Evolutionary conservation across 2,113 vertebrate species (phyloP), one percentile per base, ranked within the genome.

Genomic region (Probosciger aterrimus): DNA sequence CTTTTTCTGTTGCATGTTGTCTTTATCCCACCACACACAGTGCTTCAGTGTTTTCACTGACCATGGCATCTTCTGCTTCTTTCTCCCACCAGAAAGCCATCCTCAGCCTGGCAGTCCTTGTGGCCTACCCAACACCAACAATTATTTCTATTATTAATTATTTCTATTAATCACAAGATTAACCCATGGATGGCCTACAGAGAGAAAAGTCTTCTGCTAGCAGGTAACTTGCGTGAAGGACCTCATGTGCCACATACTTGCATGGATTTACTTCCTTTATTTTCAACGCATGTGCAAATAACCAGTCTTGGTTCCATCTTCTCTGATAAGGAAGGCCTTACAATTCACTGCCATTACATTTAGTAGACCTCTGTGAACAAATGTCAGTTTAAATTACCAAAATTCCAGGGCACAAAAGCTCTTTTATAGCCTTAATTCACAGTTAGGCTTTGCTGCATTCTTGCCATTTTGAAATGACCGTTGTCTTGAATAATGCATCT

Each of bases 391-490:
- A 68, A 94, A 92, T 82, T 86, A 91, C 9, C 92, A 79, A 41
- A 81, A 88, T 94, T 93, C 49, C 76, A 82, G 30, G 47, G 44
- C 74, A 96, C 86, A 94, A 93, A 91, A 90, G 77, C 39, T 92
- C 85, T 88, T 93, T 93, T 73, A 83, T 57, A 71, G 9, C 15
- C 11, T 86, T 78, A 16, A 43, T 93, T 91, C 52, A 79, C 59
- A 76, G 63, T 9, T 64, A 30, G 22, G 23, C 62, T 93, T 63
- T 82, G 25, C 46, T 90, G 79, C 71, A 67, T 93, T 96, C 85
- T 92, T 96, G 77, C 70, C 80, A 73, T 96, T 96, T 93, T 62
- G 65, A 83, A 92, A 76, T 84, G 55, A 86, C 52, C 69, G 35
- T 82, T 84, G 31, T 64, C 33, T 86, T 84, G 73, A 90, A 63